Percentiles rank a stretch among this genome's conserved stretches.
phyloP scores from a whole-genome alignment of 2,113 vertebrate genomes.

The Phylloscopus trochiloides region DNA sequence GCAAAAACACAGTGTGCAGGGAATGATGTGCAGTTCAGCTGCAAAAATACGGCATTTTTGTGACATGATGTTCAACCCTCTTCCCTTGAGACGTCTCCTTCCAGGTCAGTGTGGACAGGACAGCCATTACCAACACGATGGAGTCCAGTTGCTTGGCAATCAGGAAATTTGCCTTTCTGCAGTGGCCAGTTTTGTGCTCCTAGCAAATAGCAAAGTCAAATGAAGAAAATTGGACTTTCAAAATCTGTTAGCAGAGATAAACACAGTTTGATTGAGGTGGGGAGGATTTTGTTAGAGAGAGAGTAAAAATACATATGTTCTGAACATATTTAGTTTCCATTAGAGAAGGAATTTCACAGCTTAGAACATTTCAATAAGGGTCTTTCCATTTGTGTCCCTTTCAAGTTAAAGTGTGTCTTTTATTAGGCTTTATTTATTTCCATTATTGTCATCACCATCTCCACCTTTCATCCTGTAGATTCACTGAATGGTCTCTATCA shows the following conservation, averaged over 20 bases:
- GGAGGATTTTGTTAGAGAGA: not conserved
- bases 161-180: not conserved
- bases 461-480: not conserved
- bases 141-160: not conserved
- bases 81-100: not conserved
- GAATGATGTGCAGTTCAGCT: constrained; percentile 29
- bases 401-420: not conserved
- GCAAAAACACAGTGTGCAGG: constrained; percentile 32
- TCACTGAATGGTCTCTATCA: not conserved
- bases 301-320: not conserved
- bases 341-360: not conserved
- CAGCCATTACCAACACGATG: fast-evolving
- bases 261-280: not conserved
- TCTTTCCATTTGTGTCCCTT: not conserved
- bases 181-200: not conserved
- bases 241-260: not conserved
- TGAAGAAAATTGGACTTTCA: not conserved
- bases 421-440: not conserved
- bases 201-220: not conserved
- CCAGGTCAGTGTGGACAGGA: not conserved
- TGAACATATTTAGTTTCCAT: not conserved
- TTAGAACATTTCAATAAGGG: not conserved
- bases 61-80: not conserved
- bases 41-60: constrained; percentile 16
- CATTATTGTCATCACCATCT: not conserved